Percentiles rank a stretch among this genome's conserved stretches.
Evolutionary conservation across 1,140 invertebrate genomes (phyloP).

Genomic region (Diabrotica undecimpunctata): DNA sequence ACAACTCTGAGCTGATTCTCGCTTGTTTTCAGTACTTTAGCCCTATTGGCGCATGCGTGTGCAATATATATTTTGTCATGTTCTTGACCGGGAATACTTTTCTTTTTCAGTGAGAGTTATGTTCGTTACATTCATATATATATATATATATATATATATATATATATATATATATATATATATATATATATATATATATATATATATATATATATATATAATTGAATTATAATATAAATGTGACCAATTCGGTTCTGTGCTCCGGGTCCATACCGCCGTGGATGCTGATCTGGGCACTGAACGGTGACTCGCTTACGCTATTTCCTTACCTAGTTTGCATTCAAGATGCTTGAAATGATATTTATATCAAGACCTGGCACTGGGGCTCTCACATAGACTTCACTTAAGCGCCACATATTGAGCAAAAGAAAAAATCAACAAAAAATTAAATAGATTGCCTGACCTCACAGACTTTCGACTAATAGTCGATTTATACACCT

Average conservation of each 20-base stretch:
- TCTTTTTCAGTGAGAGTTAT: too few species aligned
- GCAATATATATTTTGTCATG: too few species aligned
- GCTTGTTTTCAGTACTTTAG: too few species aligned
- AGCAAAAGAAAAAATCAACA: slow-evolving; percentile 3
- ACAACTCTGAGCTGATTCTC: too few species aligned
- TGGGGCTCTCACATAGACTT: slow-evolving; percentile 8
- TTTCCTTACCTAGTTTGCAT: slow-evolving; percentile 34
- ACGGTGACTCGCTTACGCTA: slow-evolving; percentile 22
- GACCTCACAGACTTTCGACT: background rate
- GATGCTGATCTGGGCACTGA: slow-evolving; percentile 14
- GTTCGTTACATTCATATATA: too few species aligned
- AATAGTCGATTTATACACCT: background rate
- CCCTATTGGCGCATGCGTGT: too few species aligned
- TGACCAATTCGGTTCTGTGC: background rate
- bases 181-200: too few species aligned
- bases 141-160: too few species aligned
- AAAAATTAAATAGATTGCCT: background rate
- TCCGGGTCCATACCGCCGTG: slow-evolving; percentile 14
- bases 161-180: too few species aligned
- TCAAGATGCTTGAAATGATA: slow-evolving; percentile 33
- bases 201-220: too few species aligned
- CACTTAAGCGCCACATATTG: slow-evolving; percentile 8
- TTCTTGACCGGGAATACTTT: too few species aligned
- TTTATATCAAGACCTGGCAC: slow-evolving; percentile 29
- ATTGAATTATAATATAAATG: background rate